phyloP scores from a whole-genome alignment of 2,888 invertebrate genomes.

The Melolontha melolontha region DNA sequence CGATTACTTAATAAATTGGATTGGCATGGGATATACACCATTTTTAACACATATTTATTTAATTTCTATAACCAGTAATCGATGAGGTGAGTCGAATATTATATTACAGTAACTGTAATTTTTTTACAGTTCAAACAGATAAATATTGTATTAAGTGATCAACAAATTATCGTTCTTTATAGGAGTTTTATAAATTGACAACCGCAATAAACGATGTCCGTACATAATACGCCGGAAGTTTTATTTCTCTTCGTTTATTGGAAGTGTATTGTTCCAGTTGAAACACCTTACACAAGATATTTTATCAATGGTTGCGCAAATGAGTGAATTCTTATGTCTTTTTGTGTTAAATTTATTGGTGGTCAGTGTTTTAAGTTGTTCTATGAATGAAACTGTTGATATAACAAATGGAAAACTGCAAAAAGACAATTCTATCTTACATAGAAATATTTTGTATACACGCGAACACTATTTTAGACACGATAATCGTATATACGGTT shows the following conservation, averaged over 20 bases:
- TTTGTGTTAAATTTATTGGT: too few species aligned
- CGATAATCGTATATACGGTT: constrained; percentile 43
- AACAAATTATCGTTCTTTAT: constrained; percentile 5
- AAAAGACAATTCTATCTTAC: not conserved
- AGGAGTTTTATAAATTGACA: constrained; percentile 1
- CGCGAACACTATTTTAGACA: constrained; percentile 43
- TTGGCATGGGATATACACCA: too few species aligned
- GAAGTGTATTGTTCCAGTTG: not conserved
- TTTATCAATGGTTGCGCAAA: too few species aligned
- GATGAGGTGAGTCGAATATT: too few species aligned
- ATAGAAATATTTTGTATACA: constrained; percentile 36
- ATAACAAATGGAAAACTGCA: constrained; percentile 7
- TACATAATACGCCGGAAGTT: constrained; percentile 7
- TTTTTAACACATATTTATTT: too few species aligned
- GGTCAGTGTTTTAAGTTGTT: not conserved
- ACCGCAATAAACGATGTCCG: constrained; percentile 25
- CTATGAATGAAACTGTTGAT: constrained; percentile 8
- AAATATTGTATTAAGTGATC: too few species aligned
- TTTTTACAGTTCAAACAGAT: too few species aligned
- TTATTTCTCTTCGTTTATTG: constrained; percentile 5
- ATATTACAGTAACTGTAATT: too few species aligned
- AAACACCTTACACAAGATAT: too few species aligned
- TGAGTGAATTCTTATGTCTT: too few species aligned
- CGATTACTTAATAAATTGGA: too few species aligned
- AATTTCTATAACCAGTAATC: too few species aligned